Percentiles rank a stretch among this genome's conserved stretches.
Conservation (phyloP, 1,140 invertebrate genomes). For the Apis laboriosa region DNA sequence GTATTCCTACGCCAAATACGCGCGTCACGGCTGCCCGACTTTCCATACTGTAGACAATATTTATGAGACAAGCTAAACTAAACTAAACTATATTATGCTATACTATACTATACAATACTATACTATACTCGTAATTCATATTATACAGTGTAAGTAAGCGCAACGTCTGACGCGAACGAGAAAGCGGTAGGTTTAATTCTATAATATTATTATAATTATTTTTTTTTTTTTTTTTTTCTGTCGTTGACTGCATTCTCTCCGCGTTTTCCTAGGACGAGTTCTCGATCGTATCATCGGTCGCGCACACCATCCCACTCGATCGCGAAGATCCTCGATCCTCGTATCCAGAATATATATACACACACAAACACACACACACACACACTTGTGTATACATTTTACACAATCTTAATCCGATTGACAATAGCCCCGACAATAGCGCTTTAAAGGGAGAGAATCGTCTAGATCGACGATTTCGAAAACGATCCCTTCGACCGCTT, state of each 20-base stretch:
- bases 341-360: too few relatives aligned
- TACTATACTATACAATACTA: conserved; percentile 16
- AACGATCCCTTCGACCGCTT: neutral
- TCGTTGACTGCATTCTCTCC: conserved; percentile 20
- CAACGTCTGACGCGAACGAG: conserved; percentile 57
- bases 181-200: conserved; percentile 61
- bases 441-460: neutral
- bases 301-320: neutral
- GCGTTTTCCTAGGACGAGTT: conserved; percentile 30
- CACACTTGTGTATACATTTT: neutral
- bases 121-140: conserved; percentile 61
- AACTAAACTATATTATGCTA: conserved; percentile 51
- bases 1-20: conserved; percentile 78
- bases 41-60: conserved; percentile 81
- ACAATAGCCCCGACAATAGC: neutral
- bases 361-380: too few relatives aligned
- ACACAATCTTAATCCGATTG: neutral
- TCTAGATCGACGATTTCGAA: too few relatives aligned
- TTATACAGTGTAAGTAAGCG: conserved; percentile 65
- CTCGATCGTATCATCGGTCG: conserved; percentile 27
- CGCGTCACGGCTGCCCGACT: conserved; percentile 77
- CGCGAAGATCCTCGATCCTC: neutral
- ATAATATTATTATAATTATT: neutral
- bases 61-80: conserved; percentile 79
- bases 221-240: conserved; percentile 32